These are phyloP conservation scores for Physocephala rufipes DNA, from an alignment of 2,888 invertebrate genomes.

Conservation along the genomic window DNA sequence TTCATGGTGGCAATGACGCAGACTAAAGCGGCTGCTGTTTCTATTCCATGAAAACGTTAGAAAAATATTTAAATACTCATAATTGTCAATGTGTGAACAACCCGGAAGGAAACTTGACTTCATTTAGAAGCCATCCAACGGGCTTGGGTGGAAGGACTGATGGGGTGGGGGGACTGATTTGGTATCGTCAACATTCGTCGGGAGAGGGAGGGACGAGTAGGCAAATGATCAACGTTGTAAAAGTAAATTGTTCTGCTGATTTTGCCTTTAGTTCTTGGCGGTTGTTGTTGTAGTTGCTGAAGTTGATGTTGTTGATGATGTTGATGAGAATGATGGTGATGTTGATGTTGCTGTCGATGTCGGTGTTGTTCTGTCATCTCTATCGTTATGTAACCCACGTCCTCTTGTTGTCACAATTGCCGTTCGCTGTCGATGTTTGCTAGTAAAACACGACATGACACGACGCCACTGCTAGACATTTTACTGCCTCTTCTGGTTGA, in stretches of 20 bases:
- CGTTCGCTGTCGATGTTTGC: no score
- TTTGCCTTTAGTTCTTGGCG: not conserved
- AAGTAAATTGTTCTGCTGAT: not conserved
- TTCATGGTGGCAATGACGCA: no score
- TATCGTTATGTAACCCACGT: not conserved
- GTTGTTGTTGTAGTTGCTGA: not conserved
- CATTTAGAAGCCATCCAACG: conserved; percentile 41
- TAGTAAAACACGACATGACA: no score
- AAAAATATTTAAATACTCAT: conserved; percentile 34
- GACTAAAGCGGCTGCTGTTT: not conserved
- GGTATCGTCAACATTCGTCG: no score
- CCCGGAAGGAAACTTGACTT: conserved; percentile 63
- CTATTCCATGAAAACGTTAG: not conserved
- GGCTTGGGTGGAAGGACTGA: conserved; percentile 1
- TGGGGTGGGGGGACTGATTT: not conserved
- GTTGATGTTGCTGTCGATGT: not conserved
- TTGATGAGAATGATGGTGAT: not conserved
- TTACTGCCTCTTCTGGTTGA: not conserved
- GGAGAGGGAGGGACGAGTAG: no score
- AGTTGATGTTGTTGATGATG: conserved; percentile 4
- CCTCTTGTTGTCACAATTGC: no score
- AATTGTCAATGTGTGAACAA: conserved; percentile 40
- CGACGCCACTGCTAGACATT: no score
- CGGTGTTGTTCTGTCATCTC: not conserved
- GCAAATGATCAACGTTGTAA: not conserved